Base-by-base conservation (phyloP, 2,113 vertebrate genomes). In the Blennius ocellaris region DNA sequence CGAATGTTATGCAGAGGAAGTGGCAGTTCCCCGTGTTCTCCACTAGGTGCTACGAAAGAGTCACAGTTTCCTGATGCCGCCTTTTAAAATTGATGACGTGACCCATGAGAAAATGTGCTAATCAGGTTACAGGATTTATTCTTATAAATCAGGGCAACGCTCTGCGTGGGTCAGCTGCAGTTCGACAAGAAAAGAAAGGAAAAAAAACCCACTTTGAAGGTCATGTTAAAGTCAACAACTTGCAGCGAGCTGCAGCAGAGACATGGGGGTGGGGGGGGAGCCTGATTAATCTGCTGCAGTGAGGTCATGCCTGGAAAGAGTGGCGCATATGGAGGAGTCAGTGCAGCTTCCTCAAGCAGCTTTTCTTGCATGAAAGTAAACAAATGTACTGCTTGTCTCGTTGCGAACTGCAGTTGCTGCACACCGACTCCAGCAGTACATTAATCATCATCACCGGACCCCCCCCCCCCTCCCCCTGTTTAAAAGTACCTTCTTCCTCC, bases 391-490 rank as follows among this genome's bases (percentile, higher is more conserved):
- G 45, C 52, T 67, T n/a, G 0, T 59, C 52, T 68, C 64, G 41
- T 58, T 5, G 44, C 66, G 68, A 62, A 69, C 15, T 76, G 81
- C 74, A 85, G 77, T 60, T 0, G 63, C 74, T 85, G 81, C 80
- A 80, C 40, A 62, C 71, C 56, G 0, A 70, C 60, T 56, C 37
- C 72, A 14, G 57, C 57, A 38, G 74, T 45, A 56, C 80, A 70
- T 81, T 64, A 6, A 84, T 83, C 81, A 75, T 69, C 73, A 38
- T 38, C 50, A 21, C 61, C 48, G 39, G 15, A 30, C 21, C 11
- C 44, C 43, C 51, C 58, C 36, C 2, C 8, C 16, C 52, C 40
- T 58, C 52, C 45, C 21, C 44, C 21, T 30, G 21, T 11, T 38
- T 9, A 0, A 16, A 8, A 6, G 41, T 7, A 4, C 47, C 15